Evolutionary conservation across 2,888 invertebrate genomes (phyloP).

Genomic region (Poecilobothrus nobilitatus): DNA sequence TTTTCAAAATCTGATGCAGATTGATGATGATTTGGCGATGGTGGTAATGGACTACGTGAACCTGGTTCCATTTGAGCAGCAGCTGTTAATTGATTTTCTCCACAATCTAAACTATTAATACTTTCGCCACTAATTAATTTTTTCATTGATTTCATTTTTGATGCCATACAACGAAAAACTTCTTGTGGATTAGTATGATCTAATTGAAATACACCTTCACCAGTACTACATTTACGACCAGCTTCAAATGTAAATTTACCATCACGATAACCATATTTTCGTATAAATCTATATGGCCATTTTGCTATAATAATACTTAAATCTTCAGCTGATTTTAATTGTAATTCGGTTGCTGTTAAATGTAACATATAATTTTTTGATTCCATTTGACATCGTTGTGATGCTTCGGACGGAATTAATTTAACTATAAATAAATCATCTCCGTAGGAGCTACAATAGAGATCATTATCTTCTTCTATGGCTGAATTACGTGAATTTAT

Average conservation of each 20-base stretch:
- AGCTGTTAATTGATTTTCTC: conserved; percentile 66
- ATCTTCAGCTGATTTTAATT: conserved; percentile 56
- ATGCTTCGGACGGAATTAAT: conserved; percentile 69
- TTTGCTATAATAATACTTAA: conserved; percentile 55
- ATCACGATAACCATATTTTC: conserved; percentile 76
- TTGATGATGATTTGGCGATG: conserved; percentile 46
- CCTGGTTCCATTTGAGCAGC: conserved; percentile 71
- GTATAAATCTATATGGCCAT: conserved; percentile 78
- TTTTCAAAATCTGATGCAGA: conserved; percentile 35
- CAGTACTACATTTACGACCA: conserved; percentile 76
- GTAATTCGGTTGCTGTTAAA: conserved; percentile 66
- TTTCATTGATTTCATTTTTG: conserved; percentile 82
- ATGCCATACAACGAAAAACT: conserved; percentile 69
- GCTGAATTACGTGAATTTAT: conserved; percentile 37
- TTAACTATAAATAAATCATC: conserved; percentile 74
- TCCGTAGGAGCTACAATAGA: conserved; percentile 72
- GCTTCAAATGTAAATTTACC: conserved; percentile 84
- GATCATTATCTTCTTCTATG: conserved; percentile 78
- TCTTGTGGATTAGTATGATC: conserved; percentile 76
- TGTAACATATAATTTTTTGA: conserved; percentile 62
- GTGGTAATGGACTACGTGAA: conserved; percentile 70
- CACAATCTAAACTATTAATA: conserved; percentile 56
- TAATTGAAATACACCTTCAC: conserved; percentile 72
- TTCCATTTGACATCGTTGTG: conserved; percentile 65
- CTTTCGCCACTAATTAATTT: conserved; percentile 66